These are phyloP conservation scores for Eublepharis macularius DNA, from an alignment of 2,113 vertebrate species.

Conservation along the genomic window DNA sequence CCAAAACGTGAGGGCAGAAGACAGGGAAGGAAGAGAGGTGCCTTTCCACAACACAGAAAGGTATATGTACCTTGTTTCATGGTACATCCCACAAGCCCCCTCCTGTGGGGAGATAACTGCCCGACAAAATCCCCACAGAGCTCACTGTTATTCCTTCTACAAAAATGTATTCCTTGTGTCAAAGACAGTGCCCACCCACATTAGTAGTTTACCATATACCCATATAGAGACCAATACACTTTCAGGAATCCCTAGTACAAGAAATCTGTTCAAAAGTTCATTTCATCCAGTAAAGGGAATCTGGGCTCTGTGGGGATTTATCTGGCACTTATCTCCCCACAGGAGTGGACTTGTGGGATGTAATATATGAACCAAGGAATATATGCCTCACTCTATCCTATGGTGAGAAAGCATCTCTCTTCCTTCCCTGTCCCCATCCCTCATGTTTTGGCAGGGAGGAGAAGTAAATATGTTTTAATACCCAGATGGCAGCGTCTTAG, in stretches of 20 bases:
- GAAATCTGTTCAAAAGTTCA: neutral
- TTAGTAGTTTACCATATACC: neutral
- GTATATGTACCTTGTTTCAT: neutral
- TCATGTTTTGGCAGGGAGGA: neutral
- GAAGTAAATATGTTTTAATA: neutral
- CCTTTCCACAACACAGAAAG: neutral
- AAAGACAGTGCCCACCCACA: neutral
- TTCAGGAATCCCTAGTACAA: neutral
- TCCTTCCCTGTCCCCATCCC: neutral
- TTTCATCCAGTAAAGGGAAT: neutral
- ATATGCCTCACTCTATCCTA: neutral
- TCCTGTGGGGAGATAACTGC: neutral
- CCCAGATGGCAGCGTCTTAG: neutral
- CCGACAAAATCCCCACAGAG: neutral
- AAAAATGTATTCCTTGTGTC: neutral
- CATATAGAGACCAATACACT: neutral
- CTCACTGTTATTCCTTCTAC: neutral
- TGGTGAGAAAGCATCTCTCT: neutral
- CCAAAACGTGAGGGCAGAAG: neutral
- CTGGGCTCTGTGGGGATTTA: neutral
- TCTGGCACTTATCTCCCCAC: neutral
- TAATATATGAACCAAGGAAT: neutral
- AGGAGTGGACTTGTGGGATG: neutral
- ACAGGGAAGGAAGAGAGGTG: neutral
- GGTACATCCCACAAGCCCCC: neutral